Evolutionary conservation across 2,797 vertebrate species (phyloP).

Genomic region (Psittacula echo): DNA sequence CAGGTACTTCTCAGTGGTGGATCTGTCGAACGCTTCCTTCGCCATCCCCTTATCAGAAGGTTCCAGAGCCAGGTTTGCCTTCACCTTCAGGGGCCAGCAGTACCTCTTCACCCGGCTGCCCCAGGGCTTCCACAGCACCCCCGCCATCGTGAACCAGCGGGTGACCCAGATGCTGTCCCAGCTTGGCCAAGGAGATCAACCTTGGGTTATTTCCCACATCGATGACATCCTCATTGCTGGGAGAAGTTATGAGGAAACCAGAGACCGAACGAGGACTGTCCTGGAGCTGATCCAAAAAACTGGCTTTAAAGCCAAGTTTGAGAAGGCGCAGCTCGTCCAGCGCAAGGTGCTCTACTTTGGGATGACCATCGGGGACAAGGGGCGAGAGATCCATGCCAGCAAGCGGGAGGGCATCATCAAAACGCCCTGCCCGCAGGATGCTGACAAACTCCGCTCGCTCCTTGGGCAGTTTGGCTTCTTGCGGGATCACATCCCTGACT

Average conservation of each 20-base stretch:
- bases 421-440: fast-evolving
- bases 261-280: not conserved
- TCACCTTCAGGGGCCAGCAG: not conserved
- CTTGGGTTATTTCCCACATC: not conserved
- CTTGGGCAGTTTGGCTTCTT: fast-evolving
- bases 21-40: not conserved
- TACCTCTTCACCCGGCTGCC: not conserved
- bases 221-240: not conserved
- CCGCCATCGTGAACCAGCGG: not conserved
- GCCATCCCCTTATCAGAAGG: not conserved
- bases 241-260: not conserved
- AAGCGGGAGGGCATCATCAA: not conserved
- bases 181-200: not conserved
- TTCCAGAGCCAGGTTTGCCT: not conserved
- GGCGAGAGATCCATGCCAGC: not conserved
- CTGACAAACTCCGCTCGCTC: fast-evolving
- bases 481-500: not conserved
- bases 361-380: not conserved
- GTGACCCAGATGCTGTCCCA: not conserved
- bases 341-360: not conserved
- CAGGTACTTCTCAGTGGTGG: not conserved
- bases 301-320: not conserved
- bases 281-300: not conserved
- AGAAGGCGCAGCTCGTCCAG: not conserved
- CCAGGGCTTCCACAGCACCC: not conserved